Evolutionary conservation across 2,113 vertebrate genomes (phyloP), one percentile per base, ranked within the genome.

Genomic region (Nannobrachium achirus): DNA sequence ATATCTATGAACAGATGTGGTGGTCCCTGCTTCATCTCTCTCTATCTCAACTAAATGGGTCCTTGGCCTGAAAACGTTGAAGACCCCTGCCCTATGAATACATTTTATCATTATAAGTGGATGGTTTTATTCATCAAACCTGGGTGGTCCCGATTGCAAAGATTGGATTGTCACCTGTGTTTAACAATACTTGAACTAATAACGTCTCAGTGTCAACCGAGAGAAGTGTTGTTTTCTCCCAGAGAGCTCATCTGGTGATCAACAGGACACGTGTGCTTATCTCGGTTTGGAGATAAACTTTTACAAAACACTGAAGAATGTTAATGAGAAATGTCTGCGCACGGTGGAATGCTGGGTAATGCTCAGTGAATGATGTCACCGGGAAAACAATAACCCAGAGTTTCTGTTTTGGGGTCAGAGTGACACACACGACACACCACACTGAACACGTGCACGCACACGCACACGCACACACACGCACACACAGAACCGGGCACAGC

Each of bases 401-500:
- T 4, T 44, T 44, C 42, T 44, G 42, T 18, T 20, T 11, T 13
- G 14, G 4, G 39, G 42, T 33, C 1, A 52, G 41, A 57, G 38
- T 1, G 25, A 33, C 25, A 52, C 10, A 60, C 25, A 51, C n/a
- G 25, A 33, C 25, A 52, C 10, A 60, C 25, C 42, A 10, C n/a
- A 33, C 10, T 19, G 51, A 1, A 56, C 38, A 65, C 58, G 78
- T 40, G 66, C 55, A 42, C 33, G 66, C 39, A 63, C 58, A 65
- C 25, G 76, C 42, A 67, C 42, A 1, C 55, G 13, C 56, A 45
- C 10, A 60, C 25, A 42, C n/a, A 25, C 10, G 6, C 38, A 56
- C 2, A 51, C 58, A 78, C 45, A 69, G 50, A 38, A 19, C 66
- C 39, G 59, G 55, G 62, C 25, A 76, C 42, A 67, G 38, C 1